These are phyloP conservation scores for Leptopilina clavipes DNA, from an alignment of 1,140 invertebrate genomes.

Conservation along the genomic window DNA sequence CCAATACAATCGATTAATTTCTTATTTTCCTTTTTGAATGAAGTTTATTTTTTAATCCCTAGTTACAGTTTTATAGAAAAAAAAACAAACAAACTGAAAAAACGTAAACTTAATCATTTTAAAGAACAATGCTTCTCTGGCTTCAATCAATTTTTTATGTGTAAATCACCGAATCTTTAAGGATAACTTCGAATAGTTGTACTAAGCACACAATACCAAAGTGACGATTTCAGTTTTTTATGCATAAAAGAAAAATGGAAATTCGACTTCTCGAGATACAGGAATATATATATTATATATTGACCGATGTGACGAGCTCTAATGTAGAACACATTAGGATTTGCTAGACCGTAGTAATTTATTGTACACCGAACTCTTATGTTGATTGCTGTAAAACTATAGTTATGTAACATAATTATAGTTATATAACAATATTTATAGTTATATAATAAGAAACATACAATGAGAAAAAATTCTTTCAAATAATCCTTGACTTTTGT, in stretches of 20 bases:
- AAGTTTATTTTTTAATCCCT: conserved; percentile 68
- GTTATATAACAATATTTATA: neutral
- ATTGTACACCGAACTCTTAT: conserved; percentile 20
- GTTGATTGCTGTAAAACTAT: neutral
- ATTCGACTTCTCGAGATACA: neutral
- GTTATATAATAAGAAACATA: neutral
- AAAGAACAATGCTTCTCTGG: neutral
- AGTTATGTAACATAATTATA: neutral
- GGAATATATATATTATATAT: neutral
- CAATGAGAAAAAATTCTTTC: no score
- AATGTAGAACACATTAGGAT: neutral
- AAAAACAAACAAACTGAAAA: no score
- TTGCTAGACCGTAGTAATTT: conserved; percentile 1
- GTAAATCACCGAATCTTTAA: conserved; percentile 8
- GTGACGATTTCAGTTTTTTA: neutral
- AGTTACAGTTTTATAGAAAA: conserved; percentile 51
- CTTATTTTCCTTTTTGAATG: conserved; percentile 67
- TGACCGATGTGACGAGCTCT: neutral
- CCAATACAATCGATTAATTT: conserved; percentile 63
- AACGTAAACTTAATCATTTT: no score
- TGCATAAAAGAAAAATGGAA: neutral
- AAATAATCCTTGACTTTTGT: no score
- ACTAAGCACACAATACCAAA: conserved; percentile 1
- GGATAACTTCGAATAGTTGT: conserved; percentile 3
- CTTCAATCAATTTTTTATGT: neutral